Conservation (phyloP, 2,113 vertebrate genomes). For the Columba livia region DNA sequence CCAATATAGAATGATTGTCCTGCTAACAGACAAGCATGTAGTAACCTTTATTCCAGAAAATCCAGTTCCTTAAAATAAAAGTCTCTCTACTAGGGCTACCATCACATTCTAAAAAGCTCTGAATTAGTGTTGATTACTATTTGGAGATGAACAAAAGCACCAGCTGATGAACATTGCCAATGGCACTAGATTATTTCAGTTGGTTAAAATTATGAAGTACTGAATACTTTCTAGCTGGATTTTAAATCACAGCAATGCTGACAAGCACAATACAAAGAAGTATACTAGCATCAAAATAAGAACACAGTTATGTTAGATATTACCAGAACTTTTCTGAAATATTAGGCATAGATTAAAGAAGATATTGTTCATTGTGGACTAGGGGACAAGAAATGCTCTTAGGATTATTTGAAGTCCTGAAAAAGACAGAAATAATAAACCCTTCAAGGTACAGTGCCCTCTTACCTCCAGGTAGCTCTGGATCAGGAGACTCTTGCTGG, state of each 20-base stretch:
- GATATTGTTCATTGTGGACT: background rate
- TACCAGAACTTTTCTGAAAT: background rate
- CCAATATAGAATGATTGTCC: background rate
- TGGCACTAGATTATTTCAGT: background rate
- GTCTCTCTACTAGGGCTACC: background rate
- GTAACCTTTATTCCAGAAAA: background rate
- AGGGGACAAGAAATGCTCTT: background rate
- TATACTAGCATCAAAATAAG: background rate
- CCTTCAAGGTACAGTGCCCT: background rate
- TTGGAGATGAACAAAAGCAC: background rate
- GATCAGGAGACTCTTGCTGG: constrained; percentile 52
- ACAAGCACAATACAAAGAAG: background rate
- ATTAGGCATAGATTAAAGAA: background rate
- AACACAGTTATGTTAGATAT: background rate
- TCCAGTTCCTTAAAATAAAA: background rate
- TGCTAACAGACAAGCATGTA: background rate
- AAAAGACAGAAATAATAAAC: background rate
- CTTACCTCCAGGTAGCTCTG: constrained; percentile 52
- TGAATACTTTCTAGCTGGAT: background rate
- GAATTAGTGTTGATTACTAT: background rate
- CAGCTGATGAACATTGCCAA: background rate
- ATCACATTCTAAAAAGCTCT: background rate
- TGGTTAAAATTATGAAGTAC: background rate
- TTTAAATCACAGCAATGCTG: background rate
- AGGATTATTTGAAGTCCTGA: background rate